These are phyloP conservation scores for Drosophila imparisetae DNA, from an alignment of 2,888 invertebrate genomes.

Conservation along the genomic window DNA sequence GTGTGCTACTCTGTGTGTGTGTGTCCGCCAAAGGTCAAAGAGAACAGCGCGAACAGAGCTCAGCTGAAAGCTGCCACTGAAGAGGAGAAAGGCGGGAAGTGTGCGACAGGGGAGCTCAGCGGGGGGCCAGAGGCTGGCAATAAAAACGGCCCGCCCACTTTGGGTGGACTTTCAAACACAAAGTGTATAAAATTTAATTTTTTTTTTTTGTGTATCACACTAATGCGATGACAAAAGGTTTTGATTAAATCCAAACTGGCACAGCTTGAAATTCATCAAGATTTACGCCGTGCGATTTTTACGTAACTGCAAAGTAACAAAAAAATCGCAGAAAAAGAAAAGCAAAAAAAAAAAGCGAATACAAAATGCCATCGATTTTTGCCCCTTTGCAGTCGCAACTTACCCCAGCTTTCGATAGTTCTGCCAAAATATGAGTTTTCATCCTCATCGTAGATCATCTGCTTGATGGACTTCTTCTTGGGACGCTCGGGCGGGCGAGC, in stretches of 20 bases:
- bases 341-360: neutral
- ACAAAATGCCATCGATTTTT: neutral
- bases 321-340: neutral
- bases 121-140: conserved; percentile 27
- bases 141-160: conserved; percentile 45
- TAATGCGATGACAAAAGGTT: conserved; percentile 75
- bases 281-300: conserved; percentile 49
- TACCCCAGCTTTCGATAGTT: conserved; percentile 93
- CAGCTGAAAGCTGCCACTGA: conserved; percentile 15
- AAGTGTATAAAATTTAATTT: conserved; percentile 1
- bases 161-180: conserved; percentile 30
- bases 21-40: conserved; percentile 63
- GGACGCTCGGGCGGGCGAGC: conserved; percentile 87
- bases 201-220: conserved; percentile 23
- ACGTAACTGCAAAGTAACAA: conserved; percentile 45
- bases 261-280: conserved; percentile 66
- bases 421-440: conserved; percentile 91
- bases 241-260: conserved; percentile 73
- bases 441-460: conserved; percentile 91
- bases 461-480: conserved; percentile 86
- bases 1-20: conserved; percentile 1
- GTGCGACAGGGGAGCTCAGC: neutral
- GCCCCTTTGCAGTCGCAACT: conserved; percentile 85
- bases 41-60: conserved; percentile 34
- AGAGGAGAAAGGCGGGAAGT: conserved; percentile 7